Evolutionary conservation across 2,797 vertebrate genomes (phyloP), one percentile per base, ranked within the genome.

Genomic region (Parauchenoglanis punctatus): DNA sequence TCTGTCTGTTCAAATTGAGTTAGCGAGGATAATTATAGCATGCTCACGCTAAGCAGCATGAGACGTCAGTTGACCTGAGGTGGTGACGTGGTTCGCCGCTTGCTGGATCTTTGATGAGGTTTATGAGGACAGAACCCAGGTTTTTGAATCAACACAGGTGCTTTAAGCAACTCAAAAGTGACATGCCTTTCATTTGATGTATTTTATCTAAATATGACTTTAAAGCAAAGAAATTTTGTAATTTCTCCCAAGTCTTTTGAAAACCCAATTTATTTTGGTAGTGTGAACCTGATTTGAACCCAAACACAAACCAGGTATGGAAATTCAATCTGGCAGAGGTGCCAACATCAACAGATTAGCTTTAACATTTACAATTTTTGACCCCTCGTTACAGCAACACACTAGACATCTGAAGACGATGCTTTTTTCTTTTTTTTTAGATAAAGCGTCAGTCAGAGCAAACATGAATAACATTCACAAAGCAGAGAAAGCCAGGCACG

Each of bases 261-360:
- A 63, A 44, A 61, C 23, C 28, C 17, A 20, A 12, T 61, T 63
- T 63, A 35, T 40, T 80, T 59, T 35, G 31, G 31, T 59, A 28
- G 17, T 44, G 2, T n/a, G 11, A n/a, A 15, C 11, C 7, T n/a
- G 23, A 52, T 58, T 78, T 56, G 52, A 56, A 56, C 28, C 52
- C 20, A 78, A 78, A 78, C 52, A 78, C 28, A 20, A 78, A 44
- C 31, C 78, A 63, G 58, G 58, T 81, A 6, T 61, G 23, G n/a
- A 81, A 81, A 63, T 44, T 40, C 77, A 40, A 40, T 81, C 35
- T 44, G 12, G 40, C 78, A 81, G 35, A 81, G 20, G 6, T 81
- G 31, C 28, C 12, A 61, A 25, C 58, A 20, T 63, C 78, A 44
- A 81, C 31, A 59, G 77, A 81, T 81, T 61, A 81, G 10, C 31